Evolutionary conservation across 2,888 invertebrate genomes (phyloP), one percentile per base, ranked within the genome.

Genomic region (Andrena haemorrhoa): DNA sequence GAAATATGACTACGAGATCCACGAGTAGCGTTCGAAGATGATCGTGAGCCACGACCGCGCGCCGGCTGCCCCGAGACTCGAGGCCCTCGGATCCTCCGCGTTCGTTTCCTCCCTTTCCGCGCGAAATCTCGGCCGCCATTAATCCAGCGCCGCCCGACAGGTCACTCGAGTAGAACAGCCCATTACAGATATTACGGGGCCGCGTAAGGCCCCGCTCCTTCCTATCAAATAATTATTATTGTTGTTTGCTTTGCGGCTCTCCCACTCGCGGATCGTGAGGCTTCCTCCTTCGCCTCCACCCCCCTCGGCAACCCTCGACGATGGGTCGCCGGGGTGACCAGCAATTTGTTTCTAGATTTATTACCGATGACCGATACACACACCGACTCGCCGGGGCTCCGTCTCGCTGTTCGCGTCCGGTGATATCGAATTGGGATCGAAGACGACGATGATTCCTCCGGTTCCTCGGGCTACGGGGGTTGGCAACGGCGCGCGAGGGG

Each of bases 211-310:
- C 51, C 69, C 58, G 20, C 41, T 61, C 53, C 68, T 58, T 84
- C 88, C 89, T 92, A 93, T 93, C 93, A 92, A 93, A 94, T 94
- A 93, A 94, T 94, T 93, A 94, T 94, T 93, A 93, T 93, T 94
- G 93, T 94, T 94, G 93, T 94, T 94, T 94, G 93, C 93, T 93
- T 93, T 93, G 90, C 92, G 60, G 73, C 68, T 68, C 60, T 69
- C 66, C 74, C 68, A 74, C 66, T 49, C 26, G n/a, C 31, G 35
- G 66, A 12, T 12, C 71, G 7, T 33, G 41, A 51, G 20, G 60
- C 79, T 85, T 47, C 69, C 70, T 64, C 26, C 49, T 58, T 58
- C 47, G 41, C 58, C 26, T 47, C 60, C n/a, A n/a, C n/a, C 56
- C 23, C 33, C 74, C 68, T 65, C 35, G 49, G 53, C 47, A 49